A percentile compares a stretch with the other conserved stretches of the same genome.
Conservation (phyloP, 2,797 vertebrate genomes). For the Enteromius argenteus region DNA sequence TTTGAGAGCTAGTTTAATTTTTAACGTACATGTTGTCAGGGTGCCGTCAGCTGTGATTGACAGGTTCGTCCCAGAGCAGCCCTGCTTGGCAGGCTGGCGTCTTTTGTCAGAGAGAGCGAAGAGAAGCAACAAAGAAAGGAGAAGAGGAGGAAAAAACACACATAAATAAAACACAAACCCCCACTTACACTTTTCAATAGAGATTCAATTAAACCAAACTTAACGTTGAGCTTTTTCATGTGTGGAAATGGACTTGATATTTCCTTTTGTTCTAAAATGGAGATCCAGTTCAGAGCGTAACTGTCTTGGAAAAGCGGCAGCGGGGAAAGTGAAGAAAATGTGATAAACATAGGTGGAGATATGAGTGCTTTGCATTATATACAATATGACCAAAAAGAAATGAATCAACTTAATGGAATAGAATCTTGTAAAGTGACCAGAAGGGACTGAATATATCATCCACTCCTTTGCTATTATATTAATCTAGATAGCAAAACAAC, state of each 20-base stretch:
- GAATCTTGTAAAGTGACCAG: neutral
- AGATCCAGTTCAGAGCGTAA: constrained; percentile 37
- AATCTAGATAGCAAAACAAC: neutral
- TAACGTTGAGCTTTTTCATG: constrained; percentile 69
- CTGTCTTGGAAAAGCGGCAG: neutral
- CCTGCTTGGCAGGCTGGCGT: constrained; percentile 83
- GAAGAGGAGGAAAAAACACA: constrained; percentile 77
- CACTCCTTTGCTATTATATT: neutral
- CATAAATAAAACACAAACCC: constrained; percentile 86
- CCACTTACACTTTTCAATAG: constrained; percentile 82
- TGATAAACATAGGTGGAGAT: neutral
- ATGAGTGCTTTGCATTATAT: neutral
- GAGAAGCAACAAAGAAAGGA: constrained; percentile 83
- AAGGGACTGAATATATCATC: neutral
- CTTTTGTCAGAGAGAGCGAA: constrained; percentile 85
- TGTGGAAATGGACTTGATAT: constrained; percentile 72
- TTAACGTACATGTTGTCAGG: constrained; percentile 87
- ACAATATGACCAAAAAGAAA: neutral
- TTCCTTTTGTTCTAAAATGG: constrained; percentile 67
- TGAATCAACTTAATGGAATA: neutral
- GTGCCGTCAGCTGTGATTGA: constrained; percentile 86
- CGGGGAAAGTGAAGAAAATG: neutral
- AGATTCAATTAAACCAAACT: constrained; percentile 84
- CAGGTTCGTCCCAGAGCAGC: constrained; percentile 86
- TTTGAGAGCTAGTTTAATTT: constrained; percentile 88